phyloP scores from a whole-genome alignment of 1,140 invertebrate species.

The Heliconius hermathena region DNA sequence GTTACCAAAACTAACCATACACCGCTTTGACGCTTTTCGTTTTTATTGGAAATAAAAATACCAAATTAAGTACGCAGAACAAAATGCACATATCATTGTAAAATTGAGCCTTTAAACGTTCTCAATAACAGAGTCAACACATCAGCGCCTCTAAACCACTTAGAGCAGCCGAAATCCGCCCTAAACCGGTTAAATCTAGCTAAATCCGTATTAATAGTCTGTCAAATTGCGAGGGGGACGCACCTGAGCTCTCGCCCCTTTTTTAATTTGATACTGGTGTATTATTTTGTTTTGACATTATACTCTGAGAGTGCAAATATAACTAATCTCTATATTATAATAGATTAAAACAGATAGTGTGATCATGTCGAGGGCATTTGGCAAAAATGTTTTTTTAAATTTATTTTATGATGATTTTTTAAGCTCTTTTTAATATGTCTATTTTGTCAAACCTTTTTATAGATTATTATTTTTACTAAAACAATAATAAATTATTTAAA shows the following conservation, averaged over 20 bases:
- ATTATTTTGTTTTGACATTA: conserved; percentile 27
- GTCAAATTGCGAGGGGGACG: conserved; percentile 71
- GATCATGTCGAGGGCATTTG: background rate
- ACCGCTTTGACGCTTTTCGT: too few relatives aligned
- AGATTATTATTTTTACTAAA: background rate
- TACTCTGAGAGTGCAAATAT: background rate
- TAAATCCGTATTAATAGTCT: conserved; percentile 79
- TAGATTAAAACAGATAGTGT: background rate
- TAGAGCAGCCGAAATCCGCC: conserved; percentile 59
- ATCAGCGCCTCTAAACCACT: conserved; percentile 58
- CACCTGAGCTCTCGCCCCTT: conserved; percentile 53
- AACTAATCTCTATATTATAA: background rate
- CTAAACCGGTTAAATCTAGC: conserved; percentile 63
- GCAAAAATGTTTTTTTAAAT: background rate
- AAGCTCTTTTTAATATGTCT: background rate
- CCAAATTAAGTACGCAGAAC: background rate
- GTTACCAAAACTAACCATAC: too few relatives aligned
- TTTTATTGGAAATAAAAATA: too few relatives aligned
- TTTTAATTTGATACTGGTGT: conserved; percentile 30
- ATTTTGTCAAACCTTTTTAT: background rate
- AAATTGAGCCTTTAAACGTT: conserved; percentile 13
- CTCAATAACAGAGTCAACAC: conserved; percentile 43
- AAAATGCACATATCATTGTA: background rate
- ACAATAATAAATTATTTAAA: too few relatives aligned
- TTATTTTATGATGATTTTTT: background rate